These are phyloP conservation scores for Sebastes oblongus DNA, from an alignment of 2,797 vertebrate genomes.

Conservation along the genomic window DNA sequence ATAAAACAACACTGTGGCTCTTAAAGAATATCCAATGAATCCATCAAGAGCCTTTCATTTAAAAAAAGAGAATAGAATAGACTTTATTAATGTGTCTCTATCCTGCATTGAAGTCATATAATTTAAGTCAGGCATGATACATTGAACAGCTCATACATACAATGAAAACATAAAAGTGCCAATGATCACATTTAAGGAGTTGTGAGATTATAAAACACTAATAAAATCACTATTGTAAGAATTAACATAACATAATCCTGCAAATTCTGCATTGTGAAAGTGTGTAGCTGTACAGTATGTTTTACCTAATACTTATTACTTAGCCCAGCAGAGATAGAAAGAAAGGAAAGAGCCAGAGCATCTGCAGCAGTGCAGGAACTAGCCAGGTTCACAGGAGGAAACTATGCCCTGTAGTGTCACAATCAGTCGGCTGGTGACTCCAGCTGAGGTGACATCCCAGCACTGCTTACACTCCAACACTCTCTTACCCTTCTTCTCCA, in stretches of 20 bases:
- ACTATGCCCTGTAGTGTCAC: conserved; percentile 16
- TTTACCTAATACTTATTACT: neutral
- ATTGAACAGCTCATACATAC: neutral
- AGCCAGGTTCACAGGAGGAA: conserved; percentile 30
- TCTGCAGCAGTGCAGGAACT: conserved; percentile 16
- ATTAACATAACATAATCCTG: neutral
- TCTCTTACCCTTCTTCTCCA: neutral
- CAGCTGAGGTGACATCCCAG: conserved; percentile 27
- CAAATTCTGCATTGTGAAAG: neutral
- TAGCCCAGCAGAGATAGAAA: neutral
- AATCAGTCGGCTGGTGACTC: conserved; percentile 30
- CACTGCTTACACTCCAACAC: conserved; percentile 5
- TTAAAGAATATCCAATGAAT: neutral
- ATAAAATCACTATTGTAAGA: neutral
- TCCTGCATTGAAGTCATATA: neutral
- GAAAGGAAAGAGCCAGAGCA: neutral
- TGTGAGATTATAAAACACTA: neutral
- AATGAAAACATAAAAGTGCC: neutral
- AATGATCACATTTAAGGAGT: neutral
- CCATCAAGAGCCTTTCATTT: neutral
- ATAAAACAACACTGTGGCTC: neutral
- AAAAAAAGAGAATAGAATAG: neutral
- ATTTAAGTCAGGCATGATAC: neutral
- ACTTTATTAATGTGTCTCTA: neutral
- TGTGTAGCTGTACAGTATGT: neutral